A percentile compares a stretch with the other conserved stretches of the same genome.
These are phyloP conservation scores for Pomatostomus ruficeps DNA, from an alignment of 2,113 vertebrate genomes.

Conservation along the genomic window DNA sequence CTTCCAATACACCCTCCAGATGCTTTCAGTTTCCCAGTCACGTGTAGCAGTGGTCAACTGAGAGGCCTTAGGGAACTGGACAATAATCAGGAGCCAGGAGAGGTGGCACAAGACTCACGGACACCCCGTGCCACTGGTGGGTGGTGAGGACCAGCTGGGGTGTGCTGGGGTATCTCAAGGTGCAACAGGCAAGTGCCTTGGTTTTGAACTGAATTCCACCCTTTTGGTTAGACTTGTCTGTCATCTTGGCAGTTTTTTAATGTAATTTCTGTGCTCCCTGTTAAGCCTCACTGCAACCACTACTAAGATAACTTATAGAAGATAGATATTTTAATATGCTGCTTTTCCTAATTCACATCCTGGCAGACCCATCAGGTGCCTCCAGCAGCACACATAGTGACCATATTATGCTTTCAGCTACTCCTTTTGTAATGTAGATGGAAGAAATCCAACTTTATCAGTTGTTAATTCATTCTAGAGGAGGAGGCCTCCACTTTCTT, in stretches of 20 bases:
- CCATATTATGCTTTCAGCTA: not conserved
- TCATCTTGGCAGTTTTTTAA: not conserved
- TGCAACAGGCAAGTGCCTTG: not conserved
- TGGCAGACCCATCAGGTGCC: not conserved
- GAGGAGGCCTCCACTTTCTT: not conserved
- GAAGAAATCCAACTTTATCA: not conserved
- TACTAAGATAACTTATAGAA: not conserved
- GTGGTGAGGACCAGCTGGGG: not conserved
- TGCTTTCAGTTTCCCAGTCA: not conserved
- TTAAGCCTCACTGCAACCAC: not conserved
- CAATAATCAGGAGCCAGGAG: not conserved
- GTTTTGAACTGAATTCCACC: not conserved
- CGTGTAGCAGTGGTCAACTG: not conserved
- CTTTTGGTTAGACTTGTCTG: not conserved
- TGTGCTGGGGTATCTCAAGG: not conserved
- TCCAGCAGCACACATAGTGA: not conserved
- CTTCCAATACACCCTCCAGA: not conserved
- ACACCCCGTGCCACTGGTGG: fast-evolving
- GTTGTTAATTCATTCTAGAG: not conserved
- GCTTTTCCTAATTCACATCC: not conserved
- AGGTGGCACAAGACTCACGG: not conserved
- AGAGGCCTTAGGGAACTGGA: not conserved
- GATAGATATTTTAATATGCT: not conserved
- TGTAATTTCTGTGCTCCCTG: not conserved
- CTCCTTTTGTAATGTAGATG: not conserved